Evolutionary conservation across 37 sponge, comb jelly and placozoan genomes (phyloP).

Genomic region (Oscarella lobularis): DNA sequence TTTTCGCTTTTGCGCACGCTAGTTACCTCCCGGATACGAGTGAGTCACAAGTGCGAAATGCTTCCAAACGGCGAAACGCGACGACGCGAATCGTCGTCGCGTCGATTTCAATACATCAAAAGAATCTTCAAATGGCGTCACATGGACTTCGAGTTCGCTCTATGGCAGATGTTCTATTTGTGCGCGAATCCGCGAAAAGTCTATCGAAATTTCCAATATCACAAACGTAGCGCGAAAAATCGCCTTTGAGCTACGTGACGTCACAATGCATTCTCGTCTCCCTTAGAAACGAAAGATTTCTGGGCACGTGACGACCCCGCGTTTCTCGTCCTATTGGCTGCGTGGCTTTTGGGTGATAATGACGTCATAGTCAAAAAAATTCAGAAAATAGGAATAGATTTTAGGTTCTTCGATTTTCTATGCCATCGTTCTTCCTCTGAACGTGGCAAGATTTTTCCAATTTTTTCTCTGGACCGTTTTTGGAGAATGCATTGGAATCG

Average conservation of each 20-base stretch:
- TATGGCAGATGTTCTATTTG: conserved; percentile 75
- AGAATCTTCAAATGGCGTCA: conserved; percentile 54
- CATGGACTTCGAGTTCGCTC: conserved; percentile 90
- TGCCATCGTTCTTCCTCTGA: conserved; percentile 40
- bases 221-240: conserved; percentile 21
- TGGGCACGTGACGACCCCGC: conserved; percentile 99
- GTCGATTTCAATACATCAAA: conserved; percentile 26
- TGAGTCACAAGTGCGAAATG: too few species aligned
- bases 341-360: conserved; percentile 40
- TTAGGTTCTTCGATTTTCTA: conserved; percentile 49
- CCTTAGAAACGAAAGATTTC: conserved; percentile 56
- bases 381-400: background rate
- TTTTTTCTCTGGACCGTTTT: conserved; percentile 70
- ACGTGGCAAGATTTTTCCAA: conserved; percentile 42
- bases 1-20: too few species aligned
- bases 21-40: too few species aligned
- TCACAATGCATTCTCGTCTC: background rate
- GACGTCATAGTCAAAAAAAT: background rate
- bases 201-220: conserved; percentile 57
- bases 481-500: conserved; percentile 65
- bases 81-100: background rate
- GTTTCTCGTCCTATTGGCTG: conserved; percentile 63
- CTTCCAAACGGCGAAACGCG: too few species aligned
- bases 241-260: background rate
- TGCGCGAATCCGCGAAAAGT: conserved; percentile 63